These are phyloP conservation scores for Spisula solida DNA, from an alignment of 2,888 invertebrate species.

Conservation along the genomic window DNA sequence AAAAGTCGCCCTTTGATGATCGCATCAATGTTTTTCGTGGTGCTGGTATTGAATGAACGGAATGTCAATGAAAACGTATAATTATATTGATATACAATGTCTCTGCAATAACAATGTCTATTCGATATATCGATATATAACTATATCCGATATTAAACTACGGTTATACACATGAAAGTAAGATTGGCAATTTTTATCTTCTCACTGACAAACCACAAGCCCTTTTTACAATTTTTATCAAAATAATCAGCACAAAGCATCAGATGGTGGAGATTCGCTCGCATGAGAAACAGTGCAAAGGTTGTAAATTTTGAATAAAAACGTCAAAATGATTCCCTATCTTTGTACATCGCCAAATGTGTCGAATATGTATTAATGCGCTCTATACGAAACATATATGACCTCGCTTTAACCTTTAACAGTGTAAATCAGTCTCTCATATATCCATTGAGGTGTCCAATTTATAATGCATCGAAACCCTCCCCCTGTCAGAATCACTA, in stretches of 20 bases:
- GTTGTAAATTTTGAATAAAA: constrained; percentile 48
- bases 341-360: constrained; percentile 47
- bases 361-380: constrained; percentile 46
- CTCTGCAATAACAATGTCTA: too few species aligned
- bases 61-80: too few species aligned
- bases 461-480: constrained; percentile 34
- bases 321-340: constrained; percentile 51
- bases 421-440: constrained; percentile 37
- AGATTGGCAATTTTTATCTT: background rate
- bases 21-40: too few species aligned
- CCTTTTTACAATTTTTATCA: background rate
- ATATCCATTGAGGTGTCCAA: constrained; percentile 21
- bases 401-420: constrained; percentile 31
- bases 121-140: background rate
- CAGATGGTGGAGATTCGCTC: background rate
- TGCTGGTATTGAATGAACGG: too few species aligned
- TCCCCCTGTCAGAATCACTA: constrained; percentile 25
- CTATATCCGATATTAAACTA: background rate
- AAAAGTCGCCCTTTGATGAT: too few species aligned
- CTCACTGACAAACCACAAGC: background rate
- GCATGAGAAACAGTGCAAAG: constrained; percentile 40
- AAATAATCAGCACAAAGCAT: background rate
- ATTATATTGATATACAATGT: too few species aligned
- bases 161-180: background rate
- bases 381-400: constrained; percentile 9